A percentile compares a stretch with the other conserved stretches of the same genome.
Evolutionary conservation across 92 coral and sea anemone genomes (phyloP).

Genomic region (Zoanthus gigantus): DNA sequence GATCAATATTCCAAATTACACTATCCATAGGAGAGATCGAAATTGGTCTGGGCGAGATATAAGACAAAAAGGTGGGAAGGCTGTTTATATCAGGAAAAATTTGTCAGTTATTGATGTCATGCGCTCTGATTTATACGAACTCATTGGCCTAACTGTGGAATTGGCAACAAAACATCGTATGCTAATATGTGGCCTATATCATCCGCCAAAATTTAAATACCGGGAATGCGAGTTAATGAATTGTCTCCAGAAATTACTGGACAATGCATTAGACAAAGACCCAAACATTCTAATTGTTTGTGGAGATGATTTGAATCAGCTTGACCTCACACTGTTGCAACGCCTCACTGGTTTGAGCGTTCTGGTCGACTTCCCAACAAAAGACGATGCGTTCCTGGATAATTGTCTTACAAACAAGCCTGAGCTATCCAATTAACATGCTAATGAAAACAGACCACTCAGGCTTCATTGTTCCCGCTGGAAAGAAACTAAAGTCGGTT

Average conservation of each 20-base stretch:
- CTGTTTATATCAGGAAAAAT: slow-evolving; percentile 15
- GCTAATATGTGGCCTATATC: slow-evolving; percentile 16
- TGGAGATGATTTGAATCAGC: slow-evolving; percentile 58
- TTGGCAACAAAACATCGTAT: slow-evolving; percentile 12
- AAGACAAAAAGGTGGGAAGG: slow-evolving; percentile 39
- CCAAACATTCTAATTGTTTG: slow-evolving; percentile 44
- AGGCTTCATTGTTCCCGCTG: slow-evolving; percentile 47
- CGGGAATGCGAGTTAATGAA: slow-evolving; percentile 22
- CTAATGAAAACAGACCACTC: slow-evolving; percentile 40
- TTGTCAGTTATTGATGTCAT: slow-evolving; percentile 29
- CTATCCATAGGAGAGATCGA: slow-evolving; percentile 41
- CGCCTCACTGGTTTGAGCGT: slow-evolving; percentile 48
- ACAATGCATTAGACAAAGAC: slow-evolving; percentile 32
- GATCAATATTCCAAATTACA: slow-evolving; percentile 24
- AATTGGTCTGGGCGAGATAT: slow-evolving; percentile 43
- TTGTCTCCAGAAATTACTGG: slow-evolving; percentile 44
- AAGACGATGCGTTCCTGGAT: slow-evolving; percentile 45
- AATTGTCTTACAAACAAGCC: slow-evolving; percentile 55
- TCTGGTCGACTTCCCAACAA: slow-evolving; percentile 59
- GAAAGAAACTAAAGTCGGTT: slow-evolving; percentile 28
- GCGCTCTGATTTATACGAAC: slow-evolving; percentile 37
- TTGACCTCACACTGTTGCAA: slow-evolving; percentile 18
- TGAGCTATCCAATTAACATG: slow-evolving; percentile 49
- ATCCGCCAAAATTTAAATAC: slow-evolving; percentile 11
- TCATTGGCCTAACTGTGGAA: neutral